Evolutionary conservation across 2,888 invertebrate species (phyloP).

Genomic region (Andrena praecox): DNA sequence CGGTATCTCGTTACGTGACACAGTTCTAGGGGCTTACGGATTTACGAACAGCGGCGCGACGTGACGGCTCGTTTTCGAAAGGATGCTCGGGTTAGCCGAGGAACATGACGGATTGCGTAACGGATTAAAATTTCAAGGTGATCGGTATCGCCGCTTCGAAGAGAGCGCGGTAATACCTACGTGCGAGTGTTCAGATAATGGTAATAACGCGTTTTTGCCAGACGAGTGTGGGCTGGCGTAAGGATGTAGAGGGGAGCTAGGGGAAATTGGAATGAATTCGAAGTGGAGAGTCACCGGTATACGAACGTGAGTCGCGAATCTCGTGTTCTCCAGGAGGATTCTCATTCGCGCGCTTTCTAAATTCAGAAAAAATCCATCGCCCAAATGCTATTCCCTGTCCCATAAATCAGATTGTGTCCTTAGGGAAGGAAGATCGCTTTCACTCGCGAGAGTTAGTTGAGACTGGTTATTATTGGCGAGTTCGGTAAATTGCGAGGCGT

Average conservation of each 20-base stretch:
- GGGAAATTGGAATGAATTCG: too few species aligned
- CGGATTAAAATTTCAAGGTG: not conserved
- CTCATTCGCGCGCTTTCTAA: slow-evolving; percentile 15
- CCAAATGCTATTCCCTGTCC: not conserved
- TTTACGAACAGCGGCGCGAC: not conserved
- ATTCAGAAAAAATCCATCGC: slow-evolving; percentile 1
- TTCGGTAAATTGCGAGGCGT: not conserved
- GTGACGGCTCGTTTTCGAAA: not conserved
- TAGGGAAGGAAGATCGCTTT: slow-evolving; percentile 25
- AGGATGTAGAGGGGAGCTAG: too few species aligned
- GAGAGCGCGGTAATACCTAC: not conserved
- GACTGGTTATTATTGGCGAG: slow-evolving; percentile 7
- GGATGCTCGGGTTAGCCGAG: not conserved
- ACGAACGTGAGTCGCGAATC: not conserved
- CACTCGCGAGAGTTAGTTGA: slow-evolving; percentile 9
- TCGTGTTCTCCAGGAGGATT: not conserved
- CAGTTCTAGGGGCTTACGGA: not conserved
- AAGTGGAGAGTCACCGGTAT: not conserved
- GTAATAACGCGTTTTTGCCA: not conserved
- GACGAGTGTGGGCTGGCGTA: too few species aligned
- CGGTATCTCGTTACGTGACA: not conserved
- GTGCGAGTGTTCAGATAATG: not conserved
- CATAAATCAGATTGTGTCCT: not conserved
- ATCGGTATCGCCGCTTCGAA: not conserved
- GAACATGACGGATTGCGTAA: not conserved